phyloP scores from a whole-genome alignment of 2,888 invertebrate species.

The Pachymerium ferrugineum region DNA sequence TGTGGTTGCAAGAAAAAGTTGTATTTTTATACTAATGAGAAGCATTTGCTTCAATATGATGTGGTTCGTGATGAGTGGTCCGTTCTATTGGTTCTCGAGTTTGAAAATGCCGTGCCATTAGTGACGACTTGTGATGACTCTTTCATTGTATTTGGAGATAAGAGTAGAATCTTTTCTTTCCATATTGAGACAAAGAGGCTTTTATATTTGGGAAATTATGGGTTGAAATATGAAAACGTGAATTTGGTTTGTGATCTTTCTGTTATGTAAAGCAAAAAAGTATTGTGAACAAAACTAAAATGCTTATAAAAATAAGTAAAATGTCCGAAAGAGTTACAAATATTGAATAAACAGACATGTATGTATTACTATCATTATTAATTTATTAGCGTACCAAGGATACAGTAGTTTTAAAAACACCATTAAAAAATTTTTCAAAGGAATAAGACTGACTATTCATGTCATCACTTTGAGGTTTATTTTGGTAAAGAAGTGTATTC shows the following conservation, averaged over 20 bases:
- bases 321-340: too few relatives aligned
- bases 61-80: neutral
- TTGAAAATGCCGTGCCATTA: neutral
- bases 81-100: neutral
- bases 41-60: neutral
- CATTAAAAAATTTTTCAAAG: too few relatives aligned
- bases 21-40: neutral
- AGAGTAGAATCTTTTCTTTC: neutral
- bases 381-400: too few relatives aligned
- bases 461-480: neutral
- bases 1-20: neutral
- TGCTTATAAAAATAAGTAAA: too few relatives aligned
- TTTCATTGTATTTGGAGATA: neutral
- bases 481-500: neutral
- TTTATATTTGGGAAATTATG: neutral
- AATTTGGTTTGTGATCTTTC: neutral
- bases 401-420: too few relatives aligned
- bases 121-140: neutral
- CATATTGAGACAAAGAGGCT: neutral
- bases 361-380: too few relatives aligned
- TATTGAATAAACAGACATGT: too few relatives aligned
- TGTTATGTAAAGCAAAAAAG: neutral
- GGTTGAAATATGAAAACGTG: neutral
- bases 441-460: neutral
- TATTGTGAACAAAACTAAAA: too few relatives aligned